phyloP scores from a whole-genome alignment of 2,888 invertebrate genomes.

The Agriopis aurantiaria region DNA sequence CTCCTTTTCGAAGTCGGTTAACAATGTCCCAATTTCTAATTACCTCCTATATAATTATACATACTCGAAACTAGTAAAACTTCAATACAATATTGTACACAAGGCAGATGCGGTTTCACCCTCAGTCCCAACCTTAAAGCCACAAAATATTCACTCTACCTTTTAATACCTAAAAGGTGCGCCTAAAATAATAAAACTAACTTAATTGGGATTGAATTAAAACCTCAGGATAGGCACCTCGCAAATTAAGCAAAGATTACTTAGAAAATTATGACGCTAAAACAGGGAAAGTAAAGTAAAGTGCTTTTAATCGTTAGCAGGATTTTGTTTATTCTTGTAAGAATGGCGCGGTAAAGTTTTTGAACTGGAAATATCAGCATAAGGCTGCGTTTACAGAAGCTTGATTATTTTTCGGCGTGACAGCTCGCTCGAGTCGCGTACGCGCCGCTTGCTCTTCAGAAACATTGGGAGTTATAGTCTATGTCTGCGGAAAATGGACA shows the following conservation, averaged over 20 bases:
- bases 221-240: conserved; percentile 20
- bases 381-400: no score
- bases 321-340: conserved; percentile 2
- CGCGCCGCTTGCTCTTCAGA: no score
- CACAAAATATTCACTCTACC: conserved; percentile 45
- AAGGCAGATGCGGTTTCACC: conserved; percentile 22
- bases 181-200: conserved; percentile 47
- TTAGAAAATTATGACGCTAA: conserved; percentile 16
- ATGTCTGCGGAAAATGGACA: no score
- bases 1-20: no score
- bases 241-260: conserved; percentile 17
- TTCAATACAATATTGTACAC: conserved; percentile 18
- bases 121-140: conserved; percentile 28
- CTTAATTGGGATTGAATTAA: conserved; percentile 33
- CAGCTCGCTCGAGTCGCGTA: no score
- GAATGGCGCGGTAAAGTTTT: neutral
- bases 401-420: no score
- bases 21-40: conserved; percentile 2
- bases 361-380: neutral
- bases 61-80: conserved; percentile 2
- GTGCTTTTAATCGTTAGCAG: conserved; percentile 6
- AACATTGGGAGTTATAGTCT: no score
- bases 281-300: neutral
- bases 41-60: neutral
- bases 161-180: conserved; percentile 36